These are phyloP conservation scores for Rallus limicola DNA, from an alignment of 2,113 vertebrate genomes.

Conservation along the genomic window DNA sequence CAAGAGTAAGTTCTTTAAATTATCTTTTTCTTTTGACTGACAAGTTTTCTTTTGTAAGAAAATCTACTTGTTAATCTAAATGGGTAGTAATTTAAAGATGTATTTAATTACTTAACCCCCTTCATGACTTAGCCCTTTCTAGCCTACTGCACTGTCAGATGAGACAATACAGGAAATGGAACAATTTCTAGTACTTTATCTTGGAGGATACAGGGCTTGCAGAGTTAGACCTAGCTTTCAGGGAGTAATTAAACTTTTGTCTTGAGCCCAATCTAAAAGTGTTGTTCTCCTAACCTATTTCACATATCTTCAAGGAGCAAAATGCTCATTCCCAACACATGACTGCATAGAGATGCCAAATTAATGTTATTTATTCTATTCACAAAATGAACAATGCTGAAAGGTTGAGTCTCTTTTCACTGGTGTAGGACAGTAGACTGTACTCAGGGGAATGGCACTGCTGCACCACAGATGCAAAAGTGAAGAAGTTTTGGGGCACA, in stretches of 20 bases:
- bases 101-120: slow-evolving; percentile 25
- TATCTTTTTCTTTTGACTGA: background rate
- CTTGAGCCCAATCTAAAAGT: background rate
- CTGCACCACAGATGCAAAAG: background rate
- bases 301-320: background rate
- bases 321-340: background rate
- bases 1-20: background rate
- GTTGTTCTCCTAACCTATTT: background rate
- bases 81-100: background rate
- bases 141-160: background rate
- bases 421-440: background rate
- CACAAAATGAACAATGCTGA: background rate
- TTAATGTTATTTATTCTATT: background rate
- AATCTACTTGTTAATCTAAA: background rate
- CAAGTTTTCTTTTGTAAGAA: background rate
- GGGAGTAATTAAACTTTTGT: background rate
- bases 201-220: background rate
- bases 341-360: background rate
- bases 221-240: background rate
- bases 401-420: background rate
- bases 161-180: background rate
- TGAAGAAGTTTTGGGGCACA: background rate
- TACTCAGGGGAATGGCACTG: background rate
- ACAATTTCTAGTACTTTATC: background rate
- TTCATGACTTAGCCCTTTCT: background rate